Conservation (phyloP, 2,888 invertebrate species). For the Drosophila koepferae region DNA sequence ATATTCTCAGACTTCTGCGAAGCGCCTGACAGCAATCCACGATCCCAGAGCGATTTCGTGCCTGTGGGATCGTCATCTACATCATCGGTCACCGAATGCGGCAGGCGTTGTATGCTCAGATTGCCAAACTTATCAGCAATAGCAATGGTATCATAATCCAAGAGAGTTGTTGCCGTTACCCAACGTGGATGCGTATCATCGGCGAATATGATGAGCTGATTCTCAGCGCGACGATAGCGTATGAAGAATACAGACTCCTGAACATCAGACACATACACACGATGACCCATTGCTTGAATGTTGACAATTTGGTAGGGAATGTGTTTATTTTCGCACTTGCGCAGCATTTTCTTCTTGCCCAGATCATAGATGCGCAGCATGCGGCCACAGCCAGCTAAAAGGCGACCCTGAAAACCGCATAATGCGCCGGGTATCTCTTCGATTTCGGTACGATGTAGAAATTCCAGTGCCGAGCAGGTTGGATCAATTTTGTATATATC, state of each 20-base stretch:
- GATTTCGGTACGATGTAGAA: constrained; percentile 96
- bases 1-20: constrained; percentile 98
- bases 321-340: constrained; percentile 99
- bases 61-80: constrained; percentile 99
- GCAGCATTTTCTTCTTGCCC: constrained; percentile 96
- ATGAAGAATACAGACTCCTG: constrained; percentile 99
- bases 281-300: constrained; percentile 96
- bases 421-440: constrained; percentile 97
- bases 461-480: constrained; percentile 93
- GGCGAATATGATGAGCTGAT: constrained; percentile 98
- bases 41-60: constrained; percentile 98
- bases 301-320: constrained; percentile 97
- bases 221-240: constrained; percentile 97
- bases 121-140: constrained; percentile 99
- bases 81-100: constrained; percentile 97
- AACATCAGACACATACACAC: constrained; percentile 97
- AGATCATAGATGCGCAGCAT: constrained; percentile 97
- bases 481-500: constrained; percentile 91
- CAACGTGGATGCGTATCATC: constrained; percentile 99
- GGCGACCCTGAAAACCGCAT: constrained; percentile 95
- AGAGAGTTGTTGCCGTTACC: constrained; percentile 95
- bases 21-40: constrained; percentile 97
- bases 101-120: constrained; percentile 94
- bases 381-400: constrained; percentile 96
- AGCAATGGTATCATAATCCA: constrained; percentile 98